Evolutionary conservation across 2,113 vertebrate species (phyloP).

Genomic region (Galeopterus variegatus): DNA sequence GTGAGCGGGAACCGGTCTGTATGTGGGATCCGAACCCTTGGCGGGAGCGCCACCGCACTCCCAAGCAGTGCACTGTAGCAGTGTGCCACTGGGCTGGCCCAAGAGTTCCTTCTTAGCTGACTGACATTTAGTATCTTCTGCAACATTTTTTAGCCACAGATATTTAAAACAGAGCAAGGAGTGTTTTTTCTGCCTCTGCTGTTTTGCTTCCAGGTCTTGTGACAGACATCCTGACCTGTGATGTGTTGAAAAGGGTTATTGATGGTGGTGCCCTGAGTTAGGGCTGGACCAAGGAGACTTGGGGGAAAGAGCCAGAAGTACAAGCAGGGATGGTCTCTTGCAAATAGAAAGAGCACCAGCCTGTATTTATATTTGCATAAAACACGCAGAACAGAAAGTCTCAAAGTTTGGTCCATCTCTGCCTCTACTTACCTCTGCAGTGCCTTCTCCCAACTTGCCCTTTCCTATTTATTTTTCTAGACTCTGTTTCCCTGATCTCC

Average conservation of each 20-base stretch:
- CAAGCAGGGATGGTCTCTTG: not conserved
- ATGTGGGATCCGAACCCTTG: too few relatives aligned
- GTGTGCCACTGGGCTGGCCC: too few relatives aligned
- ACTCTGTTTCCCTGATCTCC: not conserved
- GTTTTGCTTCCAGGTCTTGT: not conserved
- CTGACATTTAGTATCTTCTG: not conserved
- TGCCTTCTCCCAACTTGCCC: not conserved
- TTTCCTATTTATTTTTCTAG: not conserved
- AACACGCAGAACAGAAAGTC: not conserved
- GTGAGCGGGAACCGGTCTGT: too few relatives aligned
- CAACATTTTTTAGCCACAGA: not conserved
- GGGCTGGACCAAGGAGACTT: not conserved
- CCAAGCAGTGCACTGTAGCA: too few relatives aligned
- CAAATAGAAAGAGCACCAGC: not conserved
- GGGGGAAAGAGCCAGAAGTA: not conserved
- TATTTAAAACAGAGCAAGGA: not conserved
- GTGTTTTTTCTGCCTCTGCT: not conserved
- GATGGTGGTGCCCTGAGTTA: not conserved
- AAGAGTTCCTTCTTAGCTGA: not conserved
- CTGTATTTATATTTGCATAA: not conserved
- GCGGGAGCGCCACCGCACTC: too few relatives aligned
- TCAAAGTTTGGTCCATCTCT: not conserved
- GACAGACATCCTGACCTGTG: not conserved
- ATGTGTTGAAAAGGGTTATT: not conserved
- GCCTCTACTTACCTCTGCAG: not conserved